A percentile compares a stretch with the other conserved stretches of the same genome.
Evolutionary conservation across 2,888 invertebrate genomes (phyloP).

Genomic region (Ennomos quercinarius): DNA sequence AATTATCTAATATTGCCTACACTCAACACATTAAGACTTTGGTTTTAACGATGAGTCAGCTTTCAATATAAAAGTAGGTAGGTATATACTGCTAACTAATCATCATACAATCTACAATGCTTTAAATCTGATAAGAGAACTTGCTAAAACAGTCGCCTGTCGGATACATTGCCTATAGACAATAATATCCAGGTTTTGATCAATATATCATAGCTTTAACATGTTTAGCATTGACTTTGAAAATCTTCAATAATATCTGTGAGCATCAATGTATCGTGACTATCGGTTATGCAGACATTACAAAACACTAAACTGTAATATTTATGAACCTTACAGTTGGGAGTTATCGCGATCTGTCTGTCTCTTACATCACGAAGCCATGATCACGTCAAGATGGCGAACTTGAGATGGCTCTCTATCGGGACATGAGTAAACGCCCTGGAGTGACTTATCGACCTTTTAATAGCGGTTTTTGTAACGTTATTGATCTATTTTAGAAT

Average conservation of each 20-base stretch:
- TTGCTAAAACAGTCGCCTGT: no score
- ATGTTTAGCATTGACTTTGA: slow-evolving; percentile 20
- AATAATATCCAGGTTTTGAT: no score
- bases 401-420: slow-evolving; percentile 69
- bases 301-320: slow-evolving; percentile 44
- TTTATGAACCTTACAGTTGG: slow-evolving; percentile 45
- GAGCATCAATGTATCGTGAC: slow-evolving; percentile 22
- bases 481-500: slow-evolving; percentile 38
- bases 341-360: slow-evolving; percentile 49
- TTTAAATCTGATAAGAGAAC: no score
- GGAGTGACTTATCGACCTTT: slow-evolving; percentile 45
- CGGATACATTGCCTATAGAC: no score
- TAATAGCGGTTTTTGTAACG: slow-evolving; percentile 47
- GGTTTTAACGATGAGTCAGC: no score
- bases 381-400: slow-evolving; percentile 73
- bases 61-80: no score
- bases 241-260: slow-evolving; percentile 8
- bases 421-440: slow-evolving; percentile 53
- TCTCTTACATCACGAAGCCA: slow-evolving; percentile 67
- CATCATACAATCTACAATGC: no score
- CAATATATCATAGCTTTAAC: no score
- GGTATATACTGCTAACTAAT: no score
- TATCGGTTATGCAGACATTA: slow-evolving; percentile 36
- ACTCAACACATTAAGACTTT: no score
- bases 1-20: no score